Base-by-base conservation (phyloP, 1,140 invertebrate genomes). In the Thrips palmi region DNA sequence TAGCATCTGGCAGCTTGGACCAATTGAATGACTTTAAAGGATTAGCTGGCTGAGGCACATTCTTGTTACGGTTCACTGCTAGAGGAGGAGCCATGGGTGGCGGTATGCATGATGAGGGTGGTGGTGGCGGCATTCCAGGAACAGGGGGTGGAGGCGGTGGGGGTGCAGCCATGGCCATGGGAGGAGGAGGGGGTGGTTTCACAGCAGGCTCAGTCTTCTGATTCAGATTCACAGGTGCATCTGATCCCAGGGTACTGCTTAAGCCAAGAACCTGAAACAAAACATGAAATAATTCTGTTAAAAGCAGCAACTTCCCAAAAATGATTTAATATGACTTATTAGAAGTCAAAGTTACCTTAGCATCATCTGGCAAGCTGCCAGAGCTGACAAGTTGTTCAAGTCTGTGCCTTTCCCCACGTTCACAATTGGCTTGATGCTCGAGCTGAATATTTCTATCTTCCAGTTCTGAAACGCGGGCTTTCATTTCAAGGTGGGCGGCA, bases 1-100 rank as follows among this genome's bases (percentile, higher is more conserved):
- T 85, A 17, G 82, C 72, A 48, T 91, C 86, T 1, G 87, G 80
- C 43, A 96, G 63, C 51, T 93, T 93, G 5, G 83, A 84, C 91
- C 93, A 97, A 59, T 97, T 97, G 61, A 97, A 92, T 19, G 88
- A 91, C 56, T 96, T 97, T 2, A 97, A 60, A 0, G 89, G 85
- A 59, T 86, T 85, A 14, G 77, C 74, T 4, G 92, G 82, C 49
- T 89, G 82, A 44, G 88, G 89, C 39, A 85, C 74, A 47, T 83
- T 77, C 52, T 83, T 82, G 45, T 70, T 70, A n/a, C n/a, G n/a
- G 23, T 63, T 62, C 32, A 60, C 51, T 33, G 68, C 63, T n/a
- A 51, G 36, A 2, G 49, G 56, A 23, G 68, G 57, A 2, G 62
- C 54, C 18, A 59, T 55, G 32, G 58, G 59, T 11, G 70, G 70